Percentiles rank a stretch among this genome's conserved stretches.
Conservation (phyloP, 2,113 vertebrate species). For the Dicerorhinus sumatrensis region DNA sequence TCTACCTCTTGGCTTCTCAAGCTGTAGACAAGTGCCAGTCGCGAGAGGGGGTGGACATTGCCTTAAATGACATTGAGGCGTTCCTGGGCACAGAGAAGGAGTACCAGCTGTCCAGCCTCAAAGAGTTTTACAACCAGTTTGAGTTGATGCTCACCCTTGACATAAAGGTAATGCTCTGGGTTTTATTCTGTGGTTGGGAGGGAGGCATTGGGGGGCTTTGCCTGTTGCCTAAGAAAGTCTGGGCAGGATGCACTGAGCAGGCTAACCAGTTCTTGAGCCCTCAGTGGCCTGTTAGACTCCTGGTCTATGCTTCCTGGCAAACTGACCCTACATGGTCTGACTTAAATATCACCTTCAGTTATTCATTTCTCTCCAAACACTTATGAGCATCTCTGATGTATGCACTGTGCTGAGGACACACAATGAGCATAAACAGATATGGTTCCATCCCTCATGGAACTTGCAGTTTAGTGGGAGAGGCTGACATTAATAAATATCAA, state of each 20-base stretch:
- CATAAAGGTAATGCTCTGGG: constrained; percentile 89
- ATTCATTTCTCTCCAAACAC: not conserved
- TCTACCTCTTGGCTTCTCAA: constrained; percentile 97
- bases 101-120: constrained; percentile 90
- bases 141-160: constrained; percentile 92
- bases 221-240: not conserved
- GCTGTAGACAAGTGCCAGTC: constrained; percentile 98
- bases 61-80: constrained; percentile 92
- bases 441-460: not conserved
- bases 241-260: not conserved
- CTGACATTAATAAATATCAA: constrained; percentile 24
- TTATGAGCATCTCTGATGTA: not conserved
- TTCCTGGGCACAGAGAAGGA: constrained; percentile 92
- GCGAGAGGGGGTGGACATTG: constrained; percentile 95
- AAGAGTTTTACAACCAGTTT: constrained; percentile 94
- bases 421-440: not conserved
- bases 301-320: not conserved
- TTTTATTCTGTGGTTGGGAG: not conserved
- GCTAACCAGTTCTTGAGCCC: not conserved
- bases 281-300: not conserved
- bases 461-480: not conserved
- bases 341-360: not conserved
- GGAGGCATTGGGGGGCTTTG: not conserved
- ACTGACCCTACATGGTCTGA: not conserved
- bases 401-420: not conserved